Evolutionary conservation across 2,113 vertebrate species (phyloP).

Genomic region (Paracanthobrama guichenoti): DNA sequence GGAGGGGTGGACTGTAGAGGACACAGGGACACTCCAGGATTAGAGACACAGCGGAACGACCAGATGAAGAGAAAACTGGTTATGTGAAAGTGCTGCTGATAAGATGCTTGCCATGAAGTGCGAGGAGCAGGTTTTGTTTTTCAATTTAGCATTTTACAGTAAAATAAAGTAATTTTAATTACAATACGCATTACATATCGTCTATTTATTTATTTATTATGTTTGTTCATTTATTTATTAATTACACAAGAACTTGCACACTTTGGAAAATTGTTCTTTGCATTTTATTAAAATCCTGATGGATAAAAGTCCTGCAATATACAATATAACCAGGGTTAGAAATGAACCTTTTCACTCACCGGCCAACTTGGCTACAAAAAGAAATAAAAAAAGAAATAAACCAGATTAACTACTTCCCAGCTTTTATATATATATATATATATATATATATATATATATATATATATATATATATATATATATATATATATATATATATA

Average conservation of each 20-base stretch:
- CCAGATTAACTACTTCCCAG: no score
- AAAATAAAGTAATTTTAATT: slow-evolving; percentile 54
- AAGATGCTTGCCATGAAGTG: background rate
- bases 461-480: no score
- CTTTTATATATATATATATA: no score
- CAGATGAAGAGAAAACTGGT: background rate
- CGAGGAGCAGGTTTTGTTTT: background rate
- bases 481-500: no score
- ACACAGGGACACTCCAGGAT: background rate
- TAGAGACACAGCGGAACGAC: background rate
- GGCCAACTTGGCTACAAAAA: no score
- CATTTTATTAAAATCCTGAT: no score
- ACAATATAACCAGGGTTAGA: no score
- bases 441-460: no score
- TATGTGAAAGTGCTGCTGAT: slow-evolving; percentile 23
- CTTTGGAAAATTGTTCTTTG: background rate
- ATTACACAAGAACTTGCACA: background rate
- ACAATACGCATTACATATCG: background rate
- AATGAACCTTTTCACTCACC: no score
- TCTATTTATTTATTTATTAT: no score
- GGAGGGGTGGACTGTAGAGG: slow-evolving; percentile 18
- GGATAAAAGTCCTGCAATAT: background rate
- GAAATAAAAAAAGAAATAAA: no score
- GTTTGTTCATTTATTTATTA: no score
- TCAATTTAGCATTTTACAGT: slow-evolving; percentile 47